Evolutionary conservation across 2,113 vertebrate genomes (phyloP).

Genomic region (Cochlearius cochlearius): DNA sequence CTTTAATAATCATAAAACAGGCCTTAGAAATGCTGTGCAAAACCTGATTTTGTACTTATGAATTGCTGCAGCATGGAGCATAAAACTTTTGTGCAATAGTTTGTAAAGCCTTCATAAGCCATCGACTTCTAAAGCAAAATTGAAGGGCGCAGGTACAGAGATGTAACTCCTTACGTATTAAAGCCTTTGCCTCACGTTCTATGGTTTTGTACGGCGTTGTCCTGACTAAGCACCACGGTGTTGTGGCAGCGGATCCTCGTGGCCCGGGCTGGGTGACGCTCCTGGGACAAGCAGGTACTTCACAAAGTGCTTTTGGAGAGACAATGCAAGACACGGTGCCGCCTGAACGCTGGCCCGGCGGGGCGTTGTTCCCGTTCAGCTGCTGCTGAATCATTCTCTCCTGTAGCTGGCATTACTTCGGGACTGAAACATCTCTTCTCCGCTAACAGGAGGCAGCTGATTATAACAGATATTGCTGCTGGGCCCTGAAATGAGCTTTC

Average conservation of each 20-base stretch:
- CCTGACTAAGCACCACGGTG: background rate
- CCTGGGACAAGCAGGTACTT: background rate
- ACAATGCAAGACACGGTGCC: accelerated
- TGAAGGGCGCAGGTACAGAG: background rate
- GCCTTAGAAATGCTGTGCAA: background rate
- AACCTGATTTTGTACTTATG: background rate
- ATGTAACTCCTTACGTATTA: background rate
- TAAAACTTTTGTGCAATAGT: background rate
- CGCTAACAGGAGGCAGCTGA: background rate
- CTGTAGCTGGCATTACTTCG: background rate
- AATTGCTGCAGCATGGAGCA: background rate
- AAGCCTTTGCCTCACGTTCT: background rate
- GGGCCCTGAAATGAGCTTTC: background rate
- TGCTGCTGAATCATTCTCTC: background rate
- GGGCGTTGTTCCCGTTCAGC: background rate
- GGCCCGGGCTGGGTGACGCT: background rate
- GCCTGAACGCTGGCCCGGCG: background rate
- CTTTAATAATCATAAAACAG: background rate
- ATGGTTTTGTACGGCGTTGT: background rate
- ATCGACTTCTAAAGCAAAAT: background rate
- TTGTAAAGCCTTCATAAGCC: background rate
- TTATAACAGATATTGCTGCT: background rate
- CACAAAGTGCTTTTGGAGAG: background rate
- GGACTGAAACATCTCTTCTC: background rate
- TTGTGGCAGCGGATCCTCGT: background rate